Evolutionary conservation across 2,797 vertebrate genomes (phyloP).

Genomic region (Nothura maculosa): DNA sequence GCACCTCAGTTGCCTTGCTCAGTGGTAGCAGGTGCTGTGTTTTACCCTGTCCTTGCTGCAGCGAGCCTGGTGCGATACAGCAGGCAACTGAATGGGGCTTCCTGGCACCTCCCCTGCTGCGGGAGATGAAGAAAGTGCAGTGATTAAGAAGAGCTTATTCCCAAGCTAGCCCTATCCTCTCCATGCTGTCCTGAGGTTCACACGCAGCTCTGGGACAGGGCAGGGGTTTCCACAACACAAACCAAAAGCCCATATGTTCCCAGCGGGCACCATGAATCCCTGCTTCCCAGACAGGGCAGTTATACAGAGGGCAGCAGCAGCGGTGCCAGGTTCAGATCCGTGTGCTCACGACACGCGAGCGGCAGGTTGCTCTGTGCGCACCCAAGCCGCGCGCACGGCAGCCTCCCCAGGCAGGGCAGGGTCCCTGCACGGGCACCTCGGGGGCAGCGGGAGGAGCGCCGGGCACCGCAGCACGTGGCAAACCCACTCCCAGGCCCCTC

Average conservation of each 20-base stretch:
- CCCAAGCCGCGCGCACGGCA: conserved; percentile 27
- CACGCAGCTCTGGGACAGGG: not conserved
- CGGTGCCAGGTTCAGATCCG: not conserved
- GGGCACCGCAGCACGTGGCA: fast-evolving
- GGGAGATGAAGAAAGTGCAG: not conserved
- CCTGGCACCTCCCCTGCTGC: not conserved
- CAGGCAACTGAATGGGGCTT: not conserved
- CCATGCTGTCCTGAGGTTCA: not conserved
- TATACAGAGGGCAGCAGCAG: not conserved
- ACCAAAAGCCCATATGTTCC: fast-evolving
- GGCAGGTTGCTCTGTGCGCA: conserved; percentile 52
- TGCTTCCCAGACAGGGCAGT: not conserved
- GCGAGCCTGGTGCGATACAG: not conserved
- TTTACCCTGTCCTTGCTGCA: no score
- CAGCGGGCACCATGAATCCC: not conserved
- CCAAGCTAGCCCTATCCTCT: no score
- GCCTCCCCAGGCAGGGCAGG: no score
- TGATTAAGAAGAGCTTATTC: not conserved
- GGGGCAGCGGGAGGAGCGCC: not conserved
- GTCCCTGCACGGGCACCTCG: no score
- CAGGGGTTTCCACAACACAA: not conserved
- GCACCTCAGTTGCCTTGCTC: not conserved
- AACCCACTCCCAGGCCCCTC: not conserved
- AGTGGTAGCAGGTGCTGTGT: not conserved
- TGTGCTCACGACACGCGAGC: conserved; percentile 36